Percentiles rank a stretch among this genome's conserved stretches.
Evolutionary conservation across 2,888 invertebrate species (phyloP).

Genomic region (Andrena trimmerana): DNA sequence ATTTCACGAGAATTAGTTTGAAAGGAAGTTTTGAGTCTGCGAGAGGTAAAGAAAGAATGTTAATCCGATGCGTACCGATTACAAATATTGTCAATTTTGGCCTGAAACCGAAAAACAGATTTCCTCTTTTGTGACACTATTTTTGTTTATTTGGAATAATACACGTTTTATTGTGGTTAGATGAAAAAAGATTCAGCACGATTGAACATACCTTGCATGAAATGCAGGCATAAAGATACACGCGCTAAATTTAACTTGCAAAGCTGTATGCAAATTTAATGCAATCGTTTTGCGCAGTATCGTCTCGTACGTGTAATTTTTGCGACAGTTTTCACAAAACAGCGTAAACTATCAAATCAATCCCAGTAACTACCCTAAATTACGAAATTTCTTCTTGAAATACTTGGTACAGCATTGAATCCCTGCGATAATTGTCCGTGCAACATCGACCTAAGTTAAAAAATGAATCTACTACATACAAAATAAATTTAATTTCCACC

Average conservation of each 20-base stretch:
- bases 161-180: not conserved
- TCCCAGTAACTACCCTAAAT: not conserved
- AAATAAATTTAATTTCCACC: too few relatives aligned
- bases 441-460: too few relatives aligned
- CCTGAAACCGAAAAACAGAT: not conserved
- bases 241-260: constrained; percentile 1
- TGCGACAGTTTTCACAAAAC: not conserved
- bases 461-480: too few relatives aligned
- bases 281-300: not conserved
- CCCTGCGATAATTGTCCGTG: too few relatives aligned
- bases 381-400: not conserved
- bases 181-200: not conserved
- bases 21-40: too few relatives aligned
- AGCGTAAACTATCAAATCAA: not conserved
- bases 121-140: not conserved
- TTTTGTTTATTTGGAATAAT: constrained; percentile 5
- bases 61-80: not conserved
- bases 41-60: too few relatives aligned
- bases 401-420: too few relatives aligned
- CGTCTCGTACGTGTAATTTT: not conserved
- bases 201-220: not conserved
- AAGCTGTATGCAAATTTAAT: not conserved
- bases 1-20: too few relatives aligned
- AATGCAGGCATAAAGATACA: constrained; percentile 2
- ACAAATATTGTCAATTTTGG: not conserved